Conservation (phyloP, 2,797 vertebrate genomes). For the Crenichthys baileyi region DNA sequence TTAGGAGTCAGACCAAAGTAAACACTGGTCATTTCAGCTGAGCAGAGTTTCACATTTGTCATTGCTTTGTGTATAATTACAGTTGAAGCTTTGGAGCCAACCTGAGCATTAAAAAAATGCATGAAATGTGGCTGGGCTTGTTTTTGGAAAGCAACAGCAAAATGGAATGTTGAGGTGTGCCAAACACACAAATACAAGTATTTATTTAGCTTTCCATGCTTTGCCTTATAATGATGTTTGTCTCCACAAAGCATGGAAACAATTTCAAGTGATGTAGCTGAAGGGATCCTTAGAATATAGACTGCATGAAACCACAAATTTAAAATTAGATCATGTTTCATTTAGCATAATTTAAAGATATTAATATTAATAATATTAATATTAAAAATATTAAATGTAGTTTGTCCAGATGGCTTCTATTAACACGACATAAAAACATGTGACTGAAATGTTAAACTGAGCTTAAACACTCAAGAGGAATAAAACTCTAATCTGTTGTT, state of each 20-base stretch:
- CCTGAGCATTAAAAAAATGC: constrained; percentile 64
- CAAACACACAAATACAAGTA: constrained; percentile 34
- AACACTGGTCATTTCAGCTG: constrained; percentile 56
- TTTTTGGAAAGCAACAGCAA: constrained; percentile 50
- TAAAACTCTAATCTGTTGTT: constrained; percentile 32
- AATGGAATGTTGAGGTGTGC: constrained; percentile 18
- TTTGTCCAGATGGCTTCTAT: not conserved
- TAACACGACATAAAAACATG: not conserved
- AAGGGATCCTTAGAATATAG: not conserved
- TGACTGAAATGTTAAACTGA: constrained; percentile 4
- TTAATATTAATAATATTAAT: too few species aligned
- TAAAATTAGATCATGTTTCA: constrained; percentile 6
- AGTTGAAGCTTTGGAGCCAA: constrained; percentile 53
- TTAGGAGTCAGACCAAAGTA: constrained; percentile 53
- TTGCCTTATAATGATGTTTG: constrained; percentile 33
- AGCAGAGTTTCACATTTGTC: constrained; percentile 52
- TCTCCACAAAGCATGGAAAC: constrained; percentile 11
- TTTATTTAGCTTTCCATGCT: constrained; percentile 29
- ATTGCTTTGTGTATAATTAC: constrained; percentile 62
- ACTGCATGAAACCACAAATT: constrained; percentile 1
- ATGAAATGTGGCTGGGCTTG: constrained; percentile 32
- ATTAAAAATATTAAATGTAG: not conserved
- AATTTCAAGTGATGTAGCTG: not conserved
- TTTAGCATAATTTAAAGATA: constrained; percentile 7
- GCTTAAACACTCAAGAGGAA: constrained; percentile 11